Base-by-base conservation (phyloP, 2,888 invertebrate species). In the Synergus japonicus region DNA sequence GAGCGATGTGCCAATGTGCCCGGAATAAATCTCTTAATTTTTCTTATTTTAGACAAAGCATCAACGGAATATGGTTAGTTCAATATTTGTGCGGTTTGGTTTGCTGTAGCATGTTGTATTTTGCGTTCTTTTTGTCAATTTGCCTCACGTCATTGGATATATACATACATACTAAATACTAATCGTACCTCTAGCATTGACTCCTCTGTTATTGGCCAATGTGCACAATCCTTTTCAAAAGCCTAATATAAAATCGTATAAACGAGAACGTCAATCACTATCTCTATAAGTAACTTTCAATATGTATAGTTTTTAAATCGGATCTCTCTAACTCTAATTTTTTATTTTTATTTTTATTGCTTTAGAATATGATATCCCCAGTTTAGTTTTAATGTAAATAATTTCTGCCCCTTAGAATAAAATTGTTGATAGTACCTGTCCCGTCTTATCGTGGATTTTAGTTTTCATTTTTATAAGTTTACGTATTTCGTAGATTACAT, bases 11-110 rank as follows among this genome's bases (percentile, higher is more conserved):
- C 81, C 78, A 81, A 84, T 79, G 79, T 81, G 82, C 82, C 81
- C 80, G 79, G 81, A 84, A 85, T 88, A 90, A 88, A 89, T 84
- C 81, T 80, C 88, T 85, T 83, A 81, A 86, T 54, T 54, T 73
- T 60, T 90, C 85, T 88, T 87, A 89, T 88, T 89, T 88, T 89
- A 91, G 89, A 88, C 86, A 85, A 89, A 87, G 83, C 90, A 89
- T 86, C 90, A 88, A 83, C 88, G 89, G 87, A 90, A 87, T 89
- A 88, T 89, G 89, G 89, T 89, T 89, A 91, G 90, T 90, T 89
- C 83, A 87, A 84, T 86, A 84, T 86, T 85, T 87, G 82, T 87
- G 87, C 86, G 85, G 87, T 86, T 88, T 88, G 83, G 84, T 87
- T 89, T 89, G 86, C 87, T 87, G 85, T 85, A 86, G 90, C 90